phyloP scores from a whole-genome alignment of 2,113 vertebrate species.

The Tenebrosternarchus preto region DNA sequence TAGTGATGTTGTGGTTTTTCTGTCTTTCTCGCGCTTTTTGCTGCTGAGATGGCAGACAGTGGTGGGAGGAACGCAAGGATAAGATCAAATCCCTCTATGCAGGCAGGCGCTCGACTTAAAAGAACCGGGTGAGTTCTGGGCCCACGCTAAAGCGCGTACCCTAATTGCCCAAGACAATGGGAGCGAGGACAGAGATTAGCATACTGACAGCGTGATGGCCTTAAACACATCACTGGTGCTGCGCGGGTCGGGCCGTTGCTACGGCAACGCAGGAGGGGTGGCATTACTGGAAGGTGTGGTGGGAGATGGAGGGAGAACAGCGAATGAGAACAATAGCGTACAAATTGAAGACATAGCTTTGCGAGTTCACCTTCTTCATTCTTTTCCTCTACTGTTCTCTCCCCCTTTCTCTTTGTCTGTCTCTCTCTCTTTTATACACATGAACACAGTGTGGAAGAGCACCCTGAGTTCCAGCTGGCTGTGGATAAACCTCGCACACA shows the following conservation, averaged over 20 bases:
- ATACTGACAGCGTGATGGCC: constrained; percentile 49
- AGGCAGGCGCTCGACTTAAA: constrained; percentile 47
- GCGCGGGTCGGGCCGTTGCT: constrained; percentile 51
- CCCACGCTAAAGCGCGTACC: constrained; percentile 38
- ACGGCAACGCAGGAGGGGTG: constrained; percentile 54
- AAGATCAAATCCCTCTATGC: constrained; percentile 46
- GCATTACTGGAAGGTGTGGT: constrained; percentile 52
- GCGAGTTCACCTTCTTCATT: background rate
- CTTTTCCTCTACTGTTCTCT: background rate
- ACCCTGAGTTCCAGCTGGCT: constrained; percentile 7
- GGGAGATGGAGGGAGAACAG: constrained; percentile 38
- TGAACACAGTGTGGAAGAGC: background rate
- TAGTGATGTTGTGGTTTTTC: background rate
- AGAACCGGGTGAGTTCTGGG: constrained; percentile 32
- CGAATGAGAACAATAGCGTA: background rate
- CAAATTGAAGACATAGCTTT: constrained; percentile 34
- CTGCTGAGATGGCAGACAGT: background rate
- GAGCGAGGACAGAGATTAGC: constrained; percentile 44
- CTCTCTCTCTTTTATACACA: background rate
- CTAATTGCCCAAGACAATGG: constrained; percentile 53
- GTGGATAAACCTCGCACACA: constrained; percentile 32
- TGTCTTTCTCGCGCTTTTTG: background rate
- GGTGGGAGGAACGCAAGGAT: background rate
- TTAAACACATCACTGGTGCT: constrained; percentile 51
- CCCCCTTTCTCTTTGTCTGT: background rate